Evolutionary conservation across 2,888 invertebrate species (phyloP), one percentile per base, ranked within the genome.

Genomic region (Scelioninae gen. 2): DNA sequence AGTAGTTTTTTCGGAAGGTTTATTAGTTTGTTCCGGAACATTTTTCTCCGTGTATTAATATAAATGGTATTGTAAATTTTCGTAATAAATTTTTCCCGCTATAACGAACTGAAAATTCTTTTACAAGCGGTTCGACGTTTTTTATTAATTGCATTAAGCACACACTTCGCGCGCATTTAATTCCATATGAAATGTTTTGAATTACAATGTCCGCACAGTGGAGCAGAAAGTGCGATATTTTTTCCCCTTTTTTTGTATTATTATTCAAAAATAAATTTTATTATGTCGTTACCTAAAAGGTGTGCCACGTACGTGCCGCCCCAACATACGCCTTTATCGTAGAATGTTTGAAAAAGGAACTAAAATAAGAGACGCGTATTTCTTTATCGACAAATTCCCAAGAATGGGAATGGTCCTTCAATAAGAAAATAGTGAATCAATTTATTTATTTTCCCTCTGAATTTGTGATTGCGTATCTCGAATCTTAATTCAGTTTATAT

Each of bases 251-350:
- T 16, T 31, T 31, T 31, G 6, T 10, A 7, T 35, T 6, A 11
- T 35, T 35, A 43, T 45, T 13, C 5, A 22, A 60, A 71, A 71
- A 65, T 65, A 37, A 52, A 58, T 65, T 71, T 58, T 71, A 71
- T 71, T 71, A 60, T 33, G 58, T 60, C 60, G 70, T 58, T 60
- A 71, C 53, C 71, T 31, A 53, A 64, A 53, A 71, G 71, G 71
- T 71, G 58, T 65, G 60, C 60, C 71, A 60, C 53, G 53, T 71
- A 71, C 71, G 71, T 71, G 71, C 64, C 71, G 60, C 33, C 28
- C 57, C 48, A 55, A 63, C 69, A 15, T 25, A 33, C 43, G 55
- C 58, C 64, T 58, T 71, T 58, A 71, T 60, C 60, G 58, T 22
- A 19, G 37, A 19, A 19, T 60, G 43, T 65, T 71, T 65, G 64